Evolutionary conservation across 2,113 vertebrate species (phyloP), one percentile per base, ranked within the genome.

Genomic region (Ellobius talpinus): DNA sequence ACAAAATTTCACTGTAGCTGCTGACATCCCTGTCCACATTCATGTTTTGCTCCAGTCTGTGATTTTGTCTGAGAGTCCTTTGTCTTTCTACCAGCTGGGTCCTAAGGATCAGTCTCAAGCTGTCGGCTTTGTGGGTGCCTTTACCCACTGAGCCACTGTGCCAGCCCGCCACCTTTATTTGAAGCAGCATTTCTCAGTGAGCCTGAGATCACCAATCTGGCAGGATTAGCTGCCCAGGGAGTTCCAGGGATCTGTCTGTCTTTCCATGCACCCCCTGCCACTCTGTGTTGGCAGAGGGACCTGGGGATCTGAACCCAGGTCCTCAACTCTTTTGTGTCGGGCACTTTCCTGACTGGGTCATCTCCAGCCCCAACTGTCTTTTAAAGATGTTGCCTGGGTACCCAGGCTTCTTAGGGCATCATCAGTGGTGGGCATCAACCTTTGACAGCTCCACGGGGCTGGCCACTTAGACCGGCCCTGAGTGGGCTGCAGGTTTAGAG

Each of bases 391-490:
- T 24, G 50, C 14, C 50, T 36, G 24, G 70, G 87, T 33, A 23
- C 29, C 31, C 29, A 33, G 39, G 72, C 29, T 77, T 65, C 42
- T 39, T 13, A 14, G 52, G 74, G 36, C 21, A 12, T 45, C 33
- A 36, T 0, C 47, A 47, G 5, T 24, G 0, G 10, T 2, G 3
- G 33, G 24, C 5, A 55, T 45, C 24, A 47, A 78, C 21, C 14
- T 1, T n/a, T 2, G 33, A 55, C 4, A 26, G 39, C 55, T 16
- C 24, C 81, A 6, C 0, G 2, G 11, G 4, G 10, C 5, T 0
- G 0, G 45, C 13, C 2, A 31, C 31, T 0, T 3, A 7, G 39
- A 42, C 21, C 68, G 3, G 8, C 7, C 52, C 9, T 0, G 0
- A 1, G 2, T 2, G 1, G 5, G 73, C 58, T 31, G 76, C 0